Evolutionary conservation across 2,888 invertebrate genomes (phyloP), one percentile per base, ranked within the genome.

Genomic region (Trachelus iudaicus): DNA sequence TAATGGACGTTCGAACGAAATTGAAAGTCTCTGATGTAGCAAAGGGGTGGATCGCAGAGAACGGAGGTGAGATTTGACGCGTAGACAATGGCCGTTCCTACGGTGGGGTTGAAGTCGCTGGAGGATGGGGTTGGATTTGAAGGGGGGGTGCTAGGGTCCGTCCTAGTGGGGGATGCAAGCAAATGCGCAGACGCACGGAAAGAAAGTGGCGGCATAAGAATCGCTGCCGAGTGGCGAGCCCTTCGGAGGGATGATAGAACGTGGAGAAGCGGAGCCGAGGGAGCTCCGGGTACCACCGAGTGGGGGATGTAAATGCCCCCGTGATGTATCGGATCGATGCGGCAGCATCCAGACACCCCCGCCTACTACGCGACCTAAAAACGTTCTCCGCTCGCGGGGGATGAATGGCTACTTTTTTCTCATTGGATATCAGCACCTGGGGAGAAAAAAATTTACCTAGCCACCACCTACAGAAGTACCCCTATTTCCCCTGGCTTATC

Each of bases 321-420:
- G 90, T 91, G 91, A 91, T 91, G 91, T 91, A 91, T 91, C 91
- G 91, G 91, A 91, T 91, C 91, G 91, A 91, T 91, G 91, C 91
- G 86, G 89, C 90, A 89, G 89, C 90, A 90, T 90, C 90, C 90
- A 89, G 90, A 90, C 90, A 89, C 82, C 84, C 84, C 85, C 83
- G 83, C 85, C 85, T 90, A 91, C 91, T 91, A 90, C 89, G 88
- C 91, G 88, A 90, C 89, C 91, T 90, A 87, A 91, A 91, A 91
- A 91, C 90, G 90, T 91, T 88, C 85, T 87, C 87, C 88, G 80
- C 73, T 71, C 56, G 34, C 31, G 71, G 31, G 56, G 34, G 34
- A 71, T 71, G 71, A 71, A 71, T 34, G 71, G 71, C 71, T 71
- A 33, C 34, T 71, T 71, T 71, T 71, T 71, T 71, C 71, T 31